Percentiles rank a stretch among this genome's conserved stretches.
Evolutionary conservation across 2,888 invertebrate genomes (phyloP).

Genomic region (Drosophila nr. perissopoda): DNA sequence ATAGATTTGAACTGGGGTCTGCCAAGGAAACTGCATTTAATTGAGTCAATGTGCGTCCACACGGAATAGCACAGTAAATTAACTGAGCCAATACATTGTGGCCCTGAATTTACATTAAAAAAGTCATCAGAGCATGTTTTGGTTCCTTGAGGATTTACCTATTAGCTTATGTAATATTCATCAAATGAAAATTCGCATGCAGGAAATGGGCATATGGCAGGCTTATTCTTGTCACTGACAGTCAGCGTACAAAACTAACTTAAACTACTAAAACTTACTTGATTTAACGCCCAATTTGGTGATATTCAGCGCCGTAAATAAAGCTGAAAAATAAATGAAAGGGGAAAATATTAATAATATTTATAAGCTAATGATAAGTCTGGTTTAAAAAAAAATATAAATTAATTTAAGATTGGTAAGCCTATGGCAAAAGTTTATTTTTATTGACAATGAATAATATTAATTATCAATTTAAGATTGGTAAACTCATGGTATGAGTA

Average conservation of each 20-base stretch:
- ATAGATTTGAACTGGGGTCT: constrained; percentile 14
- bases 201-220: not conserved
- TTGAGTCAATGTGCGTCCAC: constrained; percentile 32
- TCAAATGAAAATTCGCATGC: not conserved
- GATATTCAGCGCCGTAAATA: not conserved
- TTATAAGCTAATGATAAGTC: not conserved
- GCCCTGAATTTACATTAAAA: constrained; percentile 4
- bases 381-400: not conserved
- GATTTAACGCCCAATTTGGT: not conserved
- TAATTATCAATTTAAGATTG: too few species aligned
- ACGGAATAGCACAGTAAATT: constrained; percentile 27
- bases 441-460: not conserved
- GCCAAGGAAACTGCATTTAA: constrained; percentile 46
- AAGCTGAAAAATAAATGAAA: not conserved
- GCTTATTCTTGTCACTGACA: not conserved
- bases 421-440: not conserved
- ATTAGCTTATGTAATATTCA: not conserved
- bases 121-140: not conserved
- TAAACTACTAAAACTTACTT: not conserved
- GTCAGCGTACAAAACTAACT: not conserved
- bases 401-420: not conserved
- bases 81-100: constrained; percentile 13
- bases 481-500: not conserved
- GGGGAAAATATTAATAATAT: not conserved
- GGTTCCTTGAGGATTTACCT: not conserved